Conservation (phyloP, 2,888 invertebrate species). For the Hyposoter didymator region DNA sequence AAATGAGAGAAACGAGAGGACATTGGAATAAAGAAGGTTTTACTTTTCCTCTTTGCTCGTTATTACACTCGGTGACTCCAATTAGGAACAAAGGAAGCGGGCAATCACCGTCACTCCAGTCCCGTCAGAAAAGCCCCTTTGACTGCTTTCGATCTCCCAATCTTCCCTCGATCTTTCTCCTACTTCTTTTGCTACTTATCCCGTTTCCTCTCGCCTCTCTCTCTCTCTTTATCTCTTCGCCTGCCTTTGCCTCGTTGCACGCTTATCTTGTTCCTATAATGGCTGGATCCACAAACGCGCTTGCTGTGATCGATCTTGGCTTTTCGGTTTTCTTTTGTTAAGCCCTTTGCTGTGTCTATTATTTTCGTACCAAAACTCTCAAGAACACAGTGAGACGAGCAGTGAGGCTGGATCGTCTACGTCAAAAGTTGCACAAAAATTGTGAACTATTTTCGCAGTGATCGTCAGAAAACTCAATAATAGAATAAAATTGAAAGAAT, state of each 20-base stretch:
- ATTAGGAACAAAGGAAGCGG: slow-evolving; percentile 73
- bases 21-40: slow-evolving; percentile 43
- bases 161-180: slow-evolving; percentile 65
- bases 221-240: not conserved
- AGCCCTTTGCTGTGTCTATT: not conserved
- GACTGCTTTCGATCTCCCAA: slow-evolving; percentile 70
- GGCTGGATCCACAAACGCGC: slow-evolving; percentile 62
- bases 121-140: slow-evolving; percentile 57
- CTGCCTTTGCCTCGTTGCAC: slow-evolving; percentile 52
- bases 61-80: slow-evolving; percentile 71
- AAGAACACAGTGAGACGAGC: not conserved
- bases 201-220: slow-evolving; percentile 18
- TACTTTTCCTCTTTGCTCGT: slow-evolving; percentile 64
- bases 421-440: not conserved
- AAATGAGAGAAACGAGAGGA: not conserved
- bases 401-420: not conserved
- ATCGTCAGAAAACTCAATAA: not conserved
- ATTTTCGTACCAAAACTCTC: slow-evolving; percentile 1
- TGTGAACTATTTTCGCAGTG: not conserved
- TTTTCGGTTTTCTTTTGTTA: slow-evolving; percentile 33
- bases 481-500: not conserved
- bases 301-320: slow-evolving; percentile 42
- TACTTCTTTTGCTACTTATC: slow-evolving; percentile 51
- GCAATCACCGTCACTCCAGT: slow-evolving; percentile 64
- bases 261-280: slow-evolving; percentile 54